Evolutionary conservation across 2,888 invertebrate genomes (phyloP).

Genomic region (Megamerina dolium): DNA sequence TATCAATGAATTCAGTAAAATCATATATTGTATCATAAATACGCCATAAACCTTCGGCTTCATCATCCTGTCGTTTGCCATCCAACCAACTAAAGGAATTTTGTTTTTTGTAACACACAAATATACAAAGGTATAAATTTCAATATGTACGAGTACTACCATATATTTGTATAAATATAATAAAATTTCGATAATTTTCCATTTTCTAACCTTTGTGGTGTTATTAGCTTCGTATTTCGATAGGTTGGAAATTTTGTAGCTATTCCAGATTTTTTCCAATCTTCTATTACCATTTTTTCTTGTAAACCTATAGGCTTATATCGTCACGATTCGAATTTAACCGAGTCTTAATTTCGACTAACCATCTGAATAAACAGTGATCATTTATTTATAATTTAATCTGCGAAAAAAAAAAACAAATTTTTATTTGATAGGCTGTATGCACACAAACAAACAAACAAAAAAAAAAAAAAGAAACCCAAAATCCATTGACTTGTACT

Average conservation of each 20-base stretch:
- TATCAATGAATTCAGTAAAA: conserved; percentile 67
- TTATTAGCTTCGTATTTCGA: conserved; percentile 36
- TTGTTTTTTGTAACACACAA: background rate
- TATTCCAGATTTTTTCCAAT: conserved; percentile 42
- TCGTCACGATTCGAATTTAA: background rate
- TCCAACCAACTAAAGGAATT: conserved; percentile 54
- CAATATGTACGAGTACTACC: background rate
- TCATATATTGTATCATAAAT: conserved; percentile 76
- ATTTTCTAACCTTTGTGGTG: conserved; percentile 29
- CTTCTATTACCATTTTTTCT: conserved; percentile 35
- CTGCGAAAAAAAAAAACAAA: too few species aligned
- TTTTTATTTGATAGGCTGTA: too few species aligned
- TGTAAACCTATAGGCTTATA: too few species aligned
- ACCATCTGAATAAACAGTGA: too few species aligned
- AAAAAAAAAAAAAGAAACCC: too few species aligned
- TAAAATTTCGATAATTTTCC: background rate
- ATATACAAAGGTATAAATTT: background rate
- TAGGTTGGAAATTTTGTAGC: conserved; percentile 46
- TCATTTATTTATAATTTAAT: too few species aligned
- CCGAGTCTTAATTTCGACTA: background rate
- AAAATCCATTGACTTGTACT: too few species aligned
- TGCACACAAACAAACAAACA: too few species aligned
- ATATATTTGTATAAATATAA: background rate
- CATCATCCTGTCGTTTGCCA: conserved; percentile 62
- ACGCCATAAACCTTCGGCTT: conserved; percentile 74